A percentile compares a stretch with the other conserved stretches of the same genome.
These are phyloP conservation scores for Cyphomyrus plagiostoma DNA, from an alignment of 2,113 vertebrate species.

Conservation along the genomic window DNA sequence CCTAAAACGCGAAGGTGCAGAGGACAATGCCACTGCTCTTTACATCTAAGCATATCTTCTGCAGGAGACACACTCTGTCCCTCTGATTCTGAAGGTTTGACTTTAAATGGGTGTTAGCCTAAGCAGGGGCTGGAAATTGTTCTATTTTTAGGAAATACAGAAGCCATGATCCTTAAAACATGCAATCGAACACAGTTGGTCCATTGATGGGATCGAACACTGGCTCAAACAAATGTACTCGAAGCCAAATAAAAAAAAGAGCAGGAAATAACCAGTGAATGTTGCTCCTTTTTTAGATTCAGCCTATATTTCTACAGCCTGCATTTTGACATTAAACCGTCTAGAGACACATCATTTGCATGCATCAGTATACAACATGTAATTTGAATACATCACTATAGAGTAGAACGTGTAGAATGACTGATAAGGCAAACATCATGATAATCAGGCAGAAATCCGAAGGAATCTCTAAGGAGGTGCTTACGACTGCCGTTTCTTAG, in stretches of 20 bases:
- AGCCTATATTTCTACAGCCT: not conserved
- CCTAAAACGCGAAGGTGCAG: not conserved
- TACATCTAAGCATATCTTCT: not conserved
- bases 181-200: not conserved
- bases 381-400: constrained; percentile 6
- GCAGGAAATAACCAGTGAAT: not conserved
- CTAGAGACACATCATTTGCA: constrained; percentile 2
- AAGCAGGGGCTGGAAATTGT: not conserved
- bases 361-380: not conserved
- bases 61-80: not conserved
- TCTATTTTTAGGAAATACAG: not conserved
- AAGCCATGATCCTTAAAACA: not conserved
- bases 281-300: not conserved
- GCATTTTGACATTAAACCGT: not conserved
- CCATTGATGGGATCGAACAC: not conserved
- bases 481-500: not conserved
- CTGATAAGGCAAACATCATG: not conserved
- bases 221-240: not conserved
- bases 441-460: not conserved
- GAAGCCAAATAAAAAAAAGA: not conserved
- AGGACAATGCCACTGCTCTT: not conserved
- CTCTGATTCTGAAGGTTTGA: not conserved
- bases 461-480: not conserved
- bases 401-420: not conserved
- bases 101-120: not conserved